Evolutionary conservation across 2,888 invertebrate genomes (phyloP).

Genomic region (Belgica antarctica): DNA sequence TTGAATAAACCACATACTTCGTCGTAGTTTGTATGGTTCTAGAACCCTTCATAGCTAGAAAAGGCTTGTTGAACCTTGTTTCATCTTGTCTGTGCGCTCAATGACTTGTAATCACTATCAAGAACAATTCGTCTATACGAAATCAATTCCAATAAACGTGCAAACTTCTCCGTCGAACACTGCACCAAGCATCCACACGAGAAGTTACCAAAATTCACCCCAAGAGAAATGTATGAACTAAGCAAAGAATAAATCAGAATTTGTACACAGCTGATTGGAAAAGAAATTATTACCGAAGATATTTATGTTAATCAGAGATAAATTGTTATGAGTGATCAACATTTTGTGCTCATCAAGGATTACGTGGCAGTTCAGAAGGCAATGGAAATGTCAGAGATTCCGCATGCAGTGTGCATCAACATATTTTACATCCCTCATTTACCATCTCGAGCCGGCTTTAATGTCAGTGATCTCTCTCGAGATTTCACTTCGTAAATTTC

Average conservation of each 20-base stretch:
- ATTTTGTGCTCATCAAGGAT: neutral
- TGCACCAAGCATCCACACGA: no score
- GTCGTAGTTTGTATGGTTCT: no score
- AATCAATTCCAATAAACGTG: no score
- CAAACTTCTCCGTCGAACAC: no score
- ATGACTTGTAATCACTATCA: no score
- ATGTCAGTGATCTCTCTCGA: neutral
- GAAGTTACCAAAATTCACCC: neutral
- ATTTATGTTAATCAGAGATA: conserved; percentile 38
- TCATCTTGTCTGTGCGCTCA: no score
- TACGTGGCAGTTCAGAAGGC: neutral
- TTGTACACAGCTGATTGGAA: conserved; percentile 25
- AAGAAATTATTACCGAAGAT: neutral
- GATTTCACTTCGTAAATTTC: neutral
- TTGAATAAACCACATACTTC: no score
- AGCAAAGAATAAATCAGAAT: conserved; percentile 19
- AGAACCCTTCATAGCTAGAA: no score
- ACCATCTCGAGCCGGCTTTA: neutral
- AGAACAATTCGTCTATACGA: no score
- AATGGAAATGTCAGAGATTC: neutral
- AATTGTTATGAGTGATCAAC: conserved; percentile 31
- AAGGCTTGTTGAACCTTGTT: no score
- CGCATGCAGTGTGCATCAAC: neutral
- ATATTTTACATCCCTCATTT: conserved; percentile 25
- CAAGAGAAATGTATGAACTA: neutral